Base-by-base conservation (phyloP, 2,888 invertebrate genomes). In the Dasysyrphus albostriatus region DNA sequence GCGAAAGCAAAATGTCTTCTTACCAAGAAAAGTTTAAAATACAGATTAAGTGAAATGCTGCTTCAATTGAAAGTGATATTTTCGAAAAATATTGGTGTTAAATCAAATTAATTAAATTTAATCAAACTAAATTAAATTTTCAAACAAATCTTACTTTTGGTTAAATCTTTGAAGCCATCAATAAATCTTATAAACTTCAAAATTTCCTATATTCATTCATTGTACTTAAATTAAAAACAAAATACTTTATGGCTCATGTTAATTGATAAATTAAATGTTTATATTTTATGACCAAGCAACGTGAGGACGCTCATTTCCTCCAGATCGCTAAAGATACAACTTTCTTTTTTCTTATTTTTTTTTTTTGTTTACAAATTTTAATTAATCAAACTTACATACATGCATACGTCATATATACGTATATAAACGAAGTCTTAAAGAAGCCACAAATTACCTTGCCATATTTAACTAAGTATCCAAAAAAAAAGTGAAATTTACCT, bases 401-500 rank as follows among this genome's bases (percentile, higher is more conserved):
- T 81, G 69, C 49, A 42, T 42, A 12, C 3, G 56, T n/a, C n/a
- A n/a, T 14, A 42, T 0, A 12, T 12, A 2, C 0, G 19, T 14
- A 3, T 2, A 14, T 5, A 9, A 5, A 5, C 67, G n/a, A 58
- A 39, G 24, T 1, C 24, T 32, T 51, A 83, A 75, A 72, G 65
- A 65, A 75, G 77, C 76, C 81, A 72, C 73, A 74, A 84, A 84
- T 80, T 84, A 70, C 47, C 65, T 24, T 70, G 10, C 78, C 63
- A 19, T 24, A 12, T 19, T 61, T 9, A 9, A 6, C 42, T 42
- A 75, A 75, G 79, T 51, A 72, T 44, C 75, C 19, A 19, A 81
- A 63, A 67, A n/a, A 77, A 84, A 84, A 84, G 84, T 84, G 84
- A 84, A 84, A 84, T 81, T 67, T 59, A 44, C 59, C 29, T 65